Conservation (phyloP, 1,140 invertebrate genomes). For the Psilanteris sp. region DNA sequence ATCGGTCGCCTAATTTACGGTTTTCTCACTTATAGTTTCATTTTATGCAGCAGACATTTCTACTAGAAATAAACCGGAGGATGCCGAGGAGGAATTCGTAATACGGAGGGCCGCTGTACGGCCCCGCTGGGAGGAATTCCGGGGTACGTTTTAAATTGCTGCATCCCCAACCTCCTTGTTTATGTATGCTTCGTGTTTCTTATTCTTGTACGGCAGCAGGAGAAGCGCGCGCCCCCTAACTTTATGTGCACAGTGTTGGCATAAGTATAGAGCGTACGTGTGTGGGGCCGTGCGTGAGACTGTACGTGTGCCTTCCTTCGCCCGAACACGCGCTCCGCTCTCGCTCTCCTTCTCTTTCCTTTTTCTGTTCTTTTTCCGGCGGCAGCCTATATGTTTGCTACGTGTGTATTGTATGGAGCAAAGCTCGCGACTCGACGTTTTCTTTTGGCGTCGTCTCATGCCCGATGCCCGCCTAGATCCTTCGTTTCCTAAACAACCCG, state of each 20-base stretch:
- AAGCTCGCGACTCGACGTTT: slow-evolving; percentile 71
- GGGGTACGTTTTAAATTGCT: slow-evolving; percentile 81
- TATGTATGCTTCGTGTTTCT: slow-evolving; percentile 80
- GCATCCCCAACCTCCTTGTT: slow-evolving; percentile 80
- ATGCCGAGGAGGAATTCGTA: slow-evolving; percentile 77
- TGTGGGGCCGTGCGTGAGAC: slow-evolving; percentile 42
- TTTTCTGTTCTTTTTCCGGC: slow-evolving; percentile 7
- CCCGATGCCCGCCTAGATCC: slow-evolving; percentile 17
- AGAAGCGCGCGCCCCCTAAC: slow-evolving; percentile 69
- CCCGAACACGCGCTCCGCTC: slow-evolving; percentile 17
- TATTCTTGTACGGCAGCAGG: slow-evolving; percentile 79
- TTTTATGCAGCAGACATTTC: slow-evolving; percentile 70
- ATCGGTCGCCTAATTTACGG: slow-evolving; percentile 64
- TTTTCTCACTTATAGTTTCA: slow-evolving; percentile 69
- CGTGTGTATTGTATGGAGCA: slow-evolving; percentile 71
- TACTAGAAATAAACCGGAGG: slow-evolving; percentile 65
- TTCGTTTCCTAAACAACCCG: too few relatives aligned
- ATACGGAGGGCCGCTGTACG: slow-evolving; percentile 79
- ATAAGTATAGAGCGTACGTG: slow-evolving; percentile 77
- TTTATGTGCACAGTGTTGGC: slow-evolving; percentile 77
- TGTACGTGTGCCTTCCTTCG: slow-evolving; percentile 29
- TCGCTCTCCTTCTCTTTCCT: background rate
- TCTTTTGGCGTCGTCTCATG: slow-evolving; percentile 37
- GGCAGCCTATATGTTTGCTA: slow-evolving; percentile 30
- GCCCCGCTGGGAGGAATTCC: slow-evolving; percentile 80